A percentile compares a stretch with the other conserved stretches of the same genome.
These are phyloP conservation scores for Sebastes trivittatus DNA, from an alignment of 2,797 vertebrate genomes.

Conservation along the genomic window DNA sequence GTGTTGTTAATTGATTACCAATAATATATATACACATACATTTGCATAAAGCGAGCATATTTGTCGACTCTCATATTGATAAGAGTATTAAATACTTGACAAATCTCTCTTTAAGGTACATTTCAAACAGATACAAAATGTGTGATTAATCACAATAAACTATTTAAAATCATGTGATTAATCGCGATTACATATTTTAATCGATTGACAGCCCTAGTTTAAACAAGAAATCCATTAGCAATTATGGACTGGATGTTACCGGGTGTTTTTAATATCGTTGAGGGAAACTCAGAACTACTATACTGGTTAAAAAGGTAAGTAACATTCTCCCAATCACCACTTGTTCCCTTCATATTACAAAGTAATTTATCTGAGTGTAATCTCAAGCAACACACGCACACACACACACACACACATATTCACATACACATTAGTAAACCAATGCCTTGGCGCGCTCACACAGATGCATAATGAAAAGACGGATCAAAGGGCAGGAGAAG, in stretches of 20 bases:
- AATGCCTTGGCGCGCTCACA: constrained; percentile 21
- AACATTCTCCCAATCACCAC: not conserved
- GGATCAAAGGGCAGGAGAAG: constrained; percentile 47
- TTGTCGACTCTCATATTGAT: too few species aligned
- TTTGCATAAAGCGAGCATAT: not conserved
- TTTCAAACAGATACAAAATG: too few species aligned
- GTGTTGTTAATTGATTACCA: too few species aligned
- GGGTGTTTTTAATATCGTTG: not conserved
- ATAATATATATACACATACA: not conserved
- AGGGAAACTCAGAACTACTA: not conserved
- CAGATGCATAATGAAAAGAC: constrained; percentile 51
- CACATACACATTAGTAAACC: constrained; percentile 8
- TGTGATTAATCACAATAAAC: too few species aligned
- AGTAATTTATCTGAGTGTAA: not conserved
- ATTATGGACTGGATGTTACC: not conserved
- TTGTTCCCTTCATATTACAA: not conserved
- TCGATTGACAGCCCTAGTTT: too few species aligned
- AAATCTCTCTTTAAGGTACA: too few species aligned
- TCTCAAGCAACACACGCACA: not conserved
- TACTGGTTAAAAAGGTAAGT: not conserved
- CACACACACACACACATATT: not conserved
- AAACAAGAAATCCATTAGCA: not conserved
- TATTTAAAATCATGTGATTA: too few species aligned
- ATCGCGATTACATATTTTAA: too few species aligned
- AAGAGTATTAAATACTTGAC: too few species aligned